These are phyloP conservation scores for Cyanoderma ruficeps DNA, from an alignment of 2,113 vertebrate species.

Conservation along the genomic window DNA sequence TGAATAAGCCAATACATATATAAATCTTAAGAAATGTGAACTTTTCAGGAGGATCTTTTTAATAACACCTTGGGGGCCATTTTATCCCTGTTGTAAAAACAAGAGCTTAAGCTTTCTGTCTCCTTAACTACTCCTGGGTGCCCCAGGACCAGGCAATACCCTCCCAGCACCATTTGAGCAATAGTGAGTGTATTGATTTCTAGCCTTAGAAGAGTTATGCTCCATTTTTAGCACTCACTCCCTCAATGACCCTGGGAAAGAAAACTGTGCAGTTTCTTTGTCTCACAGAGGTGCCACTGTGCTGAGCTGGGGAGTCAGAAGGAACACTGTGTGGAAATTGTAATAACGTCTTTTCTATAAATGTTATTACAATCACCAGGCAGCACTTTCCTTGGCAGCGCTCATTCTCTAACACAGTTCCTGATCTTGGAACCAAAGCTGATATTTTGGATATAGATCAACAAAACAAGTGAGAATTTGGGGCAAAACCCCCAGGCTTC, in stretches of 20 bases:
- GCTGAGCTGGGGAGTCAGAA: not conserved
- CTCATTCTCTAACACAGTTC: not conserved
- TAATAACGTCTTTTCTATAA: not conserved
- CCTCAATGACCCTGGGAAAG: not conserved
- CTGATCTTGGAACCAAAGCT: not conserved
- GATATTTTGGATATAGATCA: not conserved
- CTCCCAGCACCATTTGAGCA: not conserved
- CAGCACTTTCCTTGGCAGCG: not conserved
- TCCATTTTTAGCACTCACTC: not conserved
- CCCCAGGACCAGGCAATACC: not conserved
- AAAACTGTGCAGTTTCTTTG: not conserved
- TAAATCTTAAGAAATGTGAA: not conserved
- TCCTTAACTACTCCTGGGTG: not conserved
- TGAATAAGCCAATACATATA: slow-evolving; percentile 1
- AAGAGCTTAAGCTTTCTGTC: not conserved
- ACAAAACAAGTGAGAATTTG: not conserved
- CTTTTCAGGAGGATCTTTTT: slow-evolving; percentile 9
- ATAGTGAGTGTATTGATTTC: not conserved
- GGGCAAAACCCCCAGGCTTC: not conserved
- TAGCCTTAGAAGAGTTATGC: not conserved
- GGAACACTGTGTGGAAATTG: not conserved
- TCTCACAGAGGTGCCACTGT: not conserved
- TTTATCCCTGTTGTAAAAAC: not conserved
- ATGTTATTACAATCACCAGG: not conserved
- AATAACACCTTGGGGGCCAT: not conserved